A percentile compares a stretch with the other conserved stretches of the same genome.
These are phyloP conservation scores for Onychomys leucogaster DNA, from an alignment of 2,797 vertebrate species.

Conservation along the genomic window DNA sequence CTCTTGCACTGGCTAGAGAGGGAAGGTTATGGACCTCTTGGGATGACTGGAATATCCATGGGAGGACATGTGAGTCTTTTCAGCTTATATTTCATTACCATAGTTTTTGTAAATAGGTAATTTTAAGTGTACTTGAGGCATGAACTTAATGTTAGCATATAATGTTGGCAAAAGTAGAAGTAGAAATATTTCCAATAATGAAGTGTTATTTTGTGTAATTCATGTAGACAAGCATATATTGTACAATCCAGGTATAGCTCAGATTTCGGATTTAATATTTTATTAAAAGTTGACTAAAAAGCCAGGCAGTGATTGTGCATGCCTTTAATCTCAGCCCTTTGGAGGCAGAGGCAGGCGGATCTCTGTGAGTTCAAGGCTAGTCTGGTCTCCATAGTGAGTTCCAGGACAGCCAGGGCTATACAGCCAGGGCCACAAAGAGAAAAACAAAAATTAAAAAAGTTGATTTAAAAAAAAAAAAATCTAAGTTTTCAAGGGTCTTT, in stretches of 20 bases:
- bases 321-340: background rate
- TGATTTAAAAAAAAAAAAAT: background rate
- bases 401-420: background rate
- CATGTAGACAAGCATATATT: constrained; percentile 4
- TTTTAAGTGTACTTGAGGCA: background rate
- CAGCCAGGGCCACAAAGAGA: background rate
- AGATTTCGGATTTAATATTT: constrained; percentile 42
- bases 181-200: constrained; percentile 1
- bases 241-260: background rate
- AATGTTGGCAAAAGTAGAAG: constrained; percentile 28
- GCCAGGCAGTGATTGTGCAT: background rate
- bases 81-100: constrained; percentile 69
- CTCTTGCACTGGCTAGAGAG: constrained; percentile 97
- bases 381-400: background rate
- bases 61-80: constrained; percentile 96
- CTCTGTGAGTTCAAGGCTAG: background rate
- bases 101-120: constrained; percentile 40
- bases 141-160: constrained; percentile 43
- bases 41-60: constrained; percentile 99
- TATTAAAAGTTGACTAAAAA: constrained; percentile 45
- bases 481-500: background rate
- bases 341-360: background rate
- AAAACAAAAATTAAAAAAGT: background rate
- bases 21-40: constrained; percentile 97
- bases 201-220: constrained; percentile 37